Base-by-base conservation (phyloP, 2,113 vertebrate genomes). In the Lota lota region DNA sequence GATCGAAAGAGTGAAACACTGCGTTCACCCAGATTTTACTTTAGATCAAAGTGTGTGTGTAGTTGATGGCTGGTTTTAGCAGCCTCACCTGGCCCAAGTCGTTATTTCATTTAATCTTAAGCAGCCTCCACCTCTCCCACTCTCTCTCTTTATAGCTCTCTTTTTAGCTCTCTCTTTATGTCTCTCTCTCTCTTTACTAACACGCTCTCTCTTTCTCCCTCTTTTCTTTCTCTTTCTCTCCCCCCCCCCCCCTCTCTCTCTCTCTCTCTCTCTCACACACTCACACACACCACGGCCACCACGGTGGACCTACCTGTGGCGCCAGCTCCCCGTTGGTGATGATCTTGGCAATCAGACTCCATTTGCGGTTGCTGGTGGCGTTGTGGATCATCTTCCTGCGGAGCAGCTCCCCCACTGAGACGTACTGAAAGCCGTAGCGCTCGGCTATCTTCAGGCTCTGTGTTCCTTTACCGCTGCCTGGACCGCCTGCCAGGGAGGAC, bases 311-410 rank as follows among this genome's bases (percentile, higher is more conserved):
- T 95, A 99, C 97, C 96, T 99, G 97, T 51, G 97, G 97, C 17
- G 97, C 97, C 88, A 99, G 78, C 84, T 99, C 97, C 73, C 97
- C 97, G 4, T 95, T 99, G 82, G 97, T 99, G 88, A 99, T 99
- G 88, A 99, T 99, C 90, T 96, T 97, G 40, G 97, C 97, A 56
- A 99, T 99, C 67, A 99, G 90, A 79, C 97, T 98, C 97, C 97
- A 99, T 82, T 99, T 99, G 71, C 97, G 90, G 79, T 98, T 99
- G 90, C 96, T 97, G 86, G 95, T 98, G 78, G 97, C 93, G 47
- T 92, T 97, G 84, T 99, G 97, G 85, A 99, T 99, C 93, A 94
- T 93, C 91, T 96, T 99, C 92, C 95, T 97, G 73, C 97, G 93
- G 71, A 99, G 83, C 75, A 99, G 77, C 84, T 99, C 96, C 47